Percentiles rank a stretch among this genome's conserved stretches.
Evolutionary conservation across 2,797 vertebrate species (phyloP).

Genomic region (Acanthornis magna): DNA sequence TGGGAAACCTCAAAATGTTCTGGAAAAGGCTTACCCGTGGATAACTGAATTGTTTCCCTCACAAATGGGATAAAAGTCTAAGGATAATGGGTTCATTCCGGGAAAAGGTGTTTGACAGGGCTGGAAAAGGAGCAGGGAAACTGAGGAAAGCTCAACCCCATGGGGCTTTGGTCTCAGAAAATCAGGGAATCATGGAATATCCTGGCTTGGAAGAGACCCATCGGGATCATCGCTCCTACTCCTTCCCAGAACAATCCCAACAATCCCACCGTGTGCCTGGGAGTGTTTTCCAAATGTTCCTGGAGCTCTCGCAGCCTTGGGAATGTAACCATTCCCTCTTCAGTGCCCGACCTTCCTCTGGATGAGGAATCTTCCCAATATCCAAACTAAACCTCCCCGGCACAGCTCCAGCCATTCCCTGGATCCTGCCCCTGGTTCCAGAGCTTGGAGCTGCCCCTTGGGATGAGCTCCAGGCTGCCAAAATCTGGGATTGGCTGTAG

Average conservation of each 20-base stretch:
- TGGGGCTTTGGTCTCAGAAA: background rate
- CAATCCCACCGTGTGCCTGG: too few species aligned
- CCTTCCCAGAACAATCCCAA: background rate
- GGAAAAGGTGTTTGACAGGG: background rate
- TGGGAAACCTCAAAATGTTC: too few species aligned
- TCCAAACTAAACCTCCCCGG: background rate
- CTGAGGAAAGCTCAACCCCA: background rate
- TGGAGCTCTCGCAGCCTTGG: background rate
- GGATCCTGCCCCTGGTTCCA: too few species aligned
- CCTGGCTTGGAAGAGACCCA: background rate
- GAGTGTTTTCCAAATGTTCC: accelerated
- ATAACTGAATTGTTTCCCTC: background rate
- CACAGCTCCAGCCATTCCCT: too few species aligned
- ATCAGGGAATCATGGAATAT: background rate
- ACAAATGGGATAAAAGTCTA: background rate
- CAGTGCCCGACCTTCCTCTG: background rate
- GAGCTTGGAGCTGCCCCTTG: too few species aligned
- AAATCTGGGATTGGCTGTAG: too few species aligned
- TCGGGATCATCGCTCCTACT: accelerated
- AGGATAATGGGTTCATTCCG: accelerated
- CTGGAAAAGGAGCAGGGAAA: background rate
- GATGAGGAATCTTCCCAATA: background rate
- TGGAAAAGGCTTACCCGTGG: background rate
- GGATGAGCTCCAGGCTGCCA: too few species aligned
- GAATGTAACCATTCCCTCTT: background rate